Evolutionary conservation across 2,797 vertebrate genomes (phyloP).

Genomic region (Oophaga sylvatica): DNA sequence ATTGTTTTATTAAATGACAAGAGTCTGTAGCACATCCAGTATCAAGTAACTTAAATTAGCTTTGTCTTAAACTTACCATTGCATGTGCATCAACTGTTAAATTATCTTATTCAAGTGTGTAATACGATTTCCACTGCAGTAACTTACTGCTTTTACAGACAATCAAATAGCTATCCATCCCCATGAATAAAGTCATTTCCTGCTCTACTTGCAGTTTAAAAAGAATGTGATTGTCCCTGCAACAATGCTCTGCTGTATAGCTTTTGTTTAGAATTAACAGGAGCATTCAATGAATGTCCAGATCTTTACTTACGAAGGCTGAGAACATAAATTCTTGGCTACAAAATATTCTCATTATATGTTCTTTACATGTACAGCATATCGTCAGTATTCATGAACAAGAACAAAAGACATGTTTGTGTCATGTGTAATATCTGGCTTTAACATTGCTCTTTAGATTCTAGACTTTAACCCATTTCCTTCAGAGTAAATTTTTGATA

Average conservation of each 20-base stretch:
- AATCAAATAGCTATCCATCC: conserved; percentile 61
- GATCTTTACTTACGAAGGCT: not conserved
- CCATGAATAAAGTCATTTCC: conserved; percentile 61
- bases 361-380: not conserved
- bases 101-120: conserved; percentile 35
- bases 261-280: conserved; percentile 11
- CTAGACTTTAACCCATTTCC: not conserved
- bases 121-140: conserved; percentile 58
- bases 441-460: not conserved
- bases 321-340: not conserved
- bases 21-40: conserved; percentile 33
- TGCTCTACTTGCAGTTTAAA: conserved; percentile 64
- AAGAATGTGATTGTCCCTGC: conserved; percentile 64
- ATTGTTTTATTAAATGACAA: conserved; percentile 37
- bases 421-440: not conserved
- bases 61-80: conserved; percentile 47
- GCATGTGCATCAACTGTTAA: conserved; percentile 60
- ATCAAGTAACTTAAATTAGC: conserved; percentile 58
- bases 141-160: conserved; percentile 60
- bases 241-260: conserved; percentile 52
- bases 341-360: not conserved
- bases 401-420: not conserved
- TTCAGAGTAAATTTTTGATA: too few species aligned
- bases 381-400: not conserved
- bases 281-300: not conserved